Evolutionary conservation across 2,888 invertebrate genomes (phyloP), one percentile per base, ranked within the genome.

Genomic region (Microctonus hyperodae): DNA sequence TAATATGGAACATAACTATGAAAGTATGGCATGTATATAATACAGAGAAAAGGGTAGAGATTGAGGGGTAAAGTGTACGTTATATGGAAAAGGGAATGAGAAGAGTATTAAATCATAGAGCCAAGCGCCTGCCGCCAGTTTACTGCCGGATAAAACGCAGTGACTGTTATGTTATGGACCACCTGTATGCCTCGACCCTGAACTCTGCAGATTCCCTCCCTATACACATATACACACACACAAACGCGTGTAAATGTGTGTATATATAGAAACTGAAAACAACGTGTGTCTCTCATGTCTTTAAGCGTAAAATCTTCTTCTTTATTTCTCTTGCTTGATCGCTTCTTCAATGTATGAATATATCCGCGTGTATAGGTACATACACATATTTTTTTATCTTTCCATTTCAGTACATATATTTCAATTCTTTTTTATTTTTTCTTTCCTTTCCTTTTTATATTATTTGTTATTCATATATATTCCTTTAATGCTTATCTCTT

Each of bases 131-230:
- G 81, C 79, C 81, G 81, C 80, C 83, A 81, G 83, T 83, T 83
- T 83, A 83, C 83, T 83, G 81, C 82, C 82, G 82, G 82, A 83
- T 83, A 83, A 83, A 83, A 83, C 83, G 83, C 82, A 83, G 81
- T 80, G 82, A 83, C 83, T 83, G 83, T 83, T 83, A 83, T 83
- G 83, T 83, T 83, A 83, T 83, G 83, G 83, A 83, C 83, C 83
- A 83, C 83, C 83, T 83, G 83, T 83, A 83, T 83, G 83, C 83
- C 83, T 76, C 82, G 82, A 81, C 82, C 81, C 81, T 82, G 82
- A 83, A 83, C 82, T 70, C 71, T 63, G 48, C 37, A 64, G 53
- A 62, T 57, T 61, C 63, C 44, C 63, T 25, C 59, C 5, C 67
- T 28, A 51, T 31, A 44, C 48, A 53, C 11, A 22, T 55, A 1